Percentiles rank a stretch among this genome's conserved stretches.
These are phyloP conservation scores for Diaperis boleti DNA, from an alignment of 2,888 invertebrate species.

Conservation along the genomic window DNA sequence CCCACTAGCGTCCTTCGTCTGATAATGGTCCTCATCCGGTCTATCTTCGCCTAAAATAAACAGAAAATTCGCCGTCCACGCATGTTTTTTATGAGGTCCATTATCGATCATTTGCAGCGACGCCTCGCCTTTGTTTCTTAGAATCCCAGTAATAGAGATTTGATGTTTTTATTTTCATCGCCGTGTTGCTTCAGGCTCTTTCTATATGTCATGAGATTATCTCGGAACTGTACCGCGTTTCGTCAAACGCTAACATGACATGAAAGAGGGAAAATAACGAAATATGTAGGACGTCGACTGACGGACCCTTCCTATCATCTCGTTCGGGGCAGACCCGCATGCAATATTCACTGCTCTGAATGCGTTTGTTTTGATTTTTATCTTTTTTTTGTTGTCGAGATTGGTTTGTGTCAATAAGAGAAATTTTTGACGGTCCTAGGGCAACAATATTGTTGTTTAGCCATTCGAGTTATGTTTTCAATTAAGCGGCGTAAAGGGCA, in stretches of 20 bases:
- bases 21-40: constrained; percentile 12
- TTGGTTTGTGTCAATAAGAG: not conserved
- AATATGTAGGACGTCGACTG: constrained; percentile 57
- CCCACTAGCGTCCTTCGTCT: not conserved
- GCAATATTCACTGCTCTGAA: constrained; percentile 35
- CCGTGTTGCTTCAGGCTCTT: constrained; percentile 21
- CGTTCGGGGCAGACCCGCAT: constrained; percentile 22
- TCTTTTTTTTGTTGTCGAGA: constrained; percentile 6
- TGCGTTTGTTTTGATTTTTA: constrained; percentile 37
- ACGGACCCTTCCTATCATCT: constrained; percentile 53
- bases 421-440: not conserved
- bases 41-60: constrained; percentile 14
- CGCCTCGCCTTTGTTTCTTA: constrained; percentile 19
- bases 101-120: constrained; percentile 20
- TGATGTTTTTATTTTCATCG: constrained; percentile 20
- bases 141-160: constrained; percentile 24
- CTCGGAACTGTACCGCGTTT: constrained; percentile 25
- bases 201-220: constrained; percentile 34
- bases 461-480: not conserved
- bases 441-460: not conserved
- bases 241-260: constrained; percentile 48
- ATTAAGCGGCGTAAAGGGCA: not conserved
- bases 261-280: constrained; percentile 57
- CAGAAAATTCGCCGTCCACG: constrained; percentile 19
- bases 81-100: constrained; percentile 10